Base-by-base conservation (phyloP, 2,113 vertebrate species). In the Osmerus eperlanus region DNA sequence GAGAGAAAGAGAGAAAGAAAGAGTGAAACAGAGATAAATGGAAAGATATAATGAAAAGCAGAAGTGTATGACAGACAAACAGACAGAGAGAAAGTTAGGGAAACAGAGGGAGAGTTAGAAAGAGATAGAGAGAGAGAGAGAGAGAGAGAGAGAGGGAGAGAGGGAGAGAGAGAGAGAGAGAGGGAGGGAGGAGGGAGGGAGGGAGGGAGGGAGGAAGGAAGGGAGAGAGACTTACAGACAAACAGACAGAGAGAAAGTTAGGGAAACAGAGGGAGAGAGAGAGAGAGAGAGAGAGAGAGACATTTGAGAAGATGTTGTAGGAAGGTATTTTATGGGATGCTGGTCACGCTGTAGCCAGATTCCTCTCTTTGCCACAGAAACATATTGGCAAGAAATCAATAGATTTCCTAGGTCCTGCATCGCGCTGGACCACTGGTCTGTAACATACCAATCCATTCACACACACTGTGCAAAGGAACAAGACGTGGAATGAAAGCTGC, bases 331-430 rank as follows among this genome's bases (percentile, higher is more conserved):
- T 61, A 66, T 84, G 79, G 81, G 74, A 83, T 77, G 83, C 79
- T 70, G 83, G 79, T 84, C 81, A 75, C 68, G 53, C 68, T 79
- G 77, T 83, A 80, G 80, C 71, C 75, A 73, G 65, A 81, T 81
- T 85, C 66, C 72, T 82, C 82, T 71, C 85, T 83, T 88, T 87
- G 82, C 83, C 85, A 84, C 79, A 59, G 65, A 76, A 71, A 72
- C 78, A 76, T 89, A 90, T 90, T 88, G 88, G 86, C 83, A 87
- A 89, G 82, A 84, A 86, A 88, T 89, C 89, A 74, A 89, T 89
- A 78, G 47, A 75, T 78, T 83, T n/a, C n/a, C n/a, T n/a, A n/a
- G n/a, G 51, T n/a, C 51, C 79, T 73, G 67, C 72, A 77, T 83
- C 72, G 83, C 70, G 64, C 76, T 74, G 86, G 85, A 78, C 83